phyloP scores from a whole-genome alignment of 2,888 invertebrate genomes.

The Drosophila prostipennis region DNA sequence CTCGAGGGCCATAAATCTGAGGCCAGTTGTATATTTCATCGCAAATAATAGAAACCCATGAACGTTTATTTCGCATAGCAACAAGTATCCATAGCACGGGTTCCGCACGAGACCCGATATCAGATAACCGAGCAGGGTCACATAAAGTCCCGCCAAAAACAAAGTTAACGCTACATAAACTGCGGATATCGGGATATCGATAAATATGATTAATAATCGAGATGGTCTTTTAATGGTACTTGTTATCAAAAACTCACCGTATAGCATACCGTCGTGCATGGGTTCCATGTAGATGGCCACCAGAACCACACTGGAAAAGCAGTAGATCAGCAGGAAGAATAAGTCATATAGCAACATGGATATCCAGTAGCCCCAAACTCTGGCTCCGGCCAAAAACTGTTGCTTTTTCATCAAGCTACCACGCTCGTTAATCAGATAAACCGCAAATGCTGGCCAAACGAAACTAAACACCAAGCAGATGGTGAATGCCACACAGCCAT shows the following conservation, averaged over 20 bases:
- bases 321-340: not conserved
- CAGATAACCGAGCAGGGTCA: constrained; percentile 43
- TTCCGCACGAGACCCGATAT: constrained; percentile 86
- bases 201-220: not conserved
- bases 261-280: constrained; percentile 22
- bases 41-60: constrained; percentile 49
- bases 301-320: constrained; percentile 70
- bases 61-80: constrained; percentile 18
- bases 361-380: constrained; percentile 21
- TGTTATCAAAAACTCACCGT: not conserved
- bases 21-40: not conserved
- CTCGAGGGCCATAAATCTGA: not conserved
- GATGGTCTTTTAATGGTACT: too few species aligned
- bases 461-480: constrained; percentile 46
- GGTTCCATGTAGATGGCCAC: constrained; percentile 41
- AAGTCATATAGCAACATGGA: constrained; percentile 38
- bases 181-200: constrained; percentile 5
- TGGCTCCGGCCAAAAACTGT: constrained; percentile 59
- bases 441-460: constrained; percentile 39
- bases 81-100: constrained; percentile 82
- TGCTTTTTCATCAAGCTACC: constrained; percentile 43
- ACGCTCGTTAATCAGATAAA: constrained; percentile 38
- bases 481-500: constrained; percentile 53
- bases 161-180: constrained; percentile 30
- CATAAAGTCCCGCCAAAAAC: constrained; percentile 25